These are phyloP conservation scores for Cloeon dipterum DNA, from an alignment of 2,888 invertebrate species.

Conservation along the genomic window DNA sequence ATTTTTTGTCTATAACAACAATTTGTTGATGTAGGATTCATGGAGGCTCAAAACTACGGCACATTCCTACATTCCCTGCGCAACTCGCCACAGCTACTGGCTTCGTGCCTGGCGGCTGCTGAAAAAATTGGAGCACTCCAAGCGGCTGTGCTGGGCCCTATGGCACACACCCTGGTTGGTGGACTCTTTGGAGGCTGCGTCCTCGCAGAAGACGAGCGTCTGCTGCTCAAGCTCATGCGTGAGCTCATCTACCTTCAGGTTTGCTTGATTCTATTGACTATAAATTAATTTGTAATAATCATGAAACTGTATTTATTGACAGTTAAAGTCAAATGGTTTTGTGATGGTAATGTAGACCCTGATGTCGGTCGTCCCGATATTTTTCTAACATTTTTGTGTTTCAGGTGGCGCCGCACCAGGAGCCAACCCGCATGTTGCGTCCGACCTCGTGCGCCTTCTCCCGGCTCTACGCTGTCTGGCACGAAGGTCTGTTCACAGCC, in stretches of 20 bases:
- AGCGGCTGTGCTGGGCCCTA: conserved; percentile 19
- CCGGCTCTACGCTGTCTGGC: conserved; percentile 63
- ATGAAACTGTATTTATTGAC: not conserved
- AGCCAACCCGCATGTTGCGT: conserved; percentile 37
- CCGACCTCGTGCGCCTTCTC: conserved; percentile 73
- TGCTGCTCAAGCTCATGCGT: conserved; percentile 35
- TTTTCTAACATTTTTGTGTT: no score
- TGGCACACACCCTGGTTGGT: conserved; percentile 31
- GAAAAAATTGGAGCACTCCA: conserved; percentile 27
- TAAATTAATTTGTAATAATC: no score
- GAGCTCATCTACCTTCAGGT: conserved; percentile 44
- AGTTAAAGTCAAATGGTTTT: not conserved
- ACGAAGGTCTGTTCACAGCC: conserved; percentile 74
- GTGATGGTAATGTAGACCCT: not conserved
- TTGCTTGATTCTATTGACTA: not conserved
- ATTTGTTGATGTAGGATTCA: conserved; percentile 5
- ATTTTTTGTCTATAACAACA: not conserved
- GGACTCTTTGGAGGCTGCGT: conserved; percentile 52
- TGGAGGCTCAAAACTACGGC: conserved; percentile 36
- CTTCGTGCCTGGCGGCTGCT: conserved; percentile 39
- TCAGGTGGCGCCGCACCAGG: conserved; percentile 3
- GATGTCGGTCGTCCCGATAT: no score
- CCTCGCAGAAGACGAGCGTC: conserved; percentile 44
- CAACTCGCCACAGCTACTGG: conserved; percentile 42
- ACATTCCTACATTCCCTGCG: conserved; percentile 43